Percentiles rank a stretch among this genome's conserved stretches.
Evolutionary conservation across 2,888 invertebrate genomes (phyloP).

Genomic region (Zaprionus obscuricornis): DNA sequence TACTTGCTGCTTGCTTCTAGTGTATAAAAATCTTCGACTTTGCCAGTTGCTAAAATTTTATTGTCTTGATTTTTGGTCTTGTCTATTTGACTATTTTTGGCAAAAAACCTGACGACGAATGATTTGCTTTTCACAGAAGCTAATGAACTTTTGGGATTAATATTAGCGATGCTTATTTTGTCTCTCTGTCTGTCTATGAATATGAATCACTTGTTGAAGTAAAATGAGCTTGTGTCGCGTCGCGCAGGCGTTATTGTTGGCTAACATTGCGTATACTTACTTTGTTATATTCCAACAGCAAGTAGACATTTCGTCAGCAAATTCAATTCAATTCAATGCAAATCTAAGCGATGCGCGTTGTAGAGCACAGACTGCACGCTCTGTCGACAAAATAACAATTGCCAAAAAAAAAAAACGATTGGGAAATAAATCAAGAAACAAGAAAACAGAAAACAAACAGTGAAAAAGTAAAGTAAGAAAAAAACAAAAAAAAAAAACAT

Average conservation of each 20-base stretch:
- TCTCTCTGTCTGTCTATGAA: background rate
- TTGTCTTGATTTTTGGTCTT: conserved; percentile 2
- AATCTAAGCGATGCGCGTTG: conserved; percentile 35
- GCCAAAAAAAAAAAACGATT: too few species aligned
- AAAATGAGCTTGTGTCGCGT: too few species aligned
- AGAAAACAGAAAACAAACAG: too few species aligned
- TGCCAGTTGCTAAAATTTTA: conserved; percentile 24
- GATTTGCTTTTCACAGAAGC: conserved; percentile 50
- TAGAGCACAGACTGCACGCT: conserved; percentile 23
- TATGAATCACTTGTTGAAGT: too few species aligned
- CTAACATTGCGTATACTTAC: conserved; percentile 22
- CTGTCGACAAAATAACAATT: conserved; percentile 17
- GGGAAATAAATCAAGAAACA: too few species aligned
- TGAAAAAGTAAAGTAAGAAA: too few species aligned
- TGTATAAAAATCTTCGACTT: too few species aligned
- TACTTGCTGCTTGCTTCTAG: too few species aligned
- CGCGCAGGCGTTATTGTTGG: conserved; percentile 13
- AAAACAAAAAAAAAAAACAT: too few species aligned
- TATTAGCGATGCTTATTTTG: conserved; percentile 14
- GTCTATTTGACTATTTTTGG: conserved; percentile 39
- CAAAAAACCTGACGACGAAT: conserved; percentile 15
- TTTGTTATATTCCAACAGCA: conserved; percentile 21
- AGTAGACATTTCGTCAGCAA: conserved; percentile 62
- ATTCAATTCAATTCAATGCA: conserved; percentile 69
- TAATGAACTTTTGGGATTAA: conserved; percentile 56